A percentile compares a stretch with the other conserved stretches of the same genome.
Conservation (phyloP, 2,113 vertebrate genomes). For the Gymnogyps californianus region DNA sequence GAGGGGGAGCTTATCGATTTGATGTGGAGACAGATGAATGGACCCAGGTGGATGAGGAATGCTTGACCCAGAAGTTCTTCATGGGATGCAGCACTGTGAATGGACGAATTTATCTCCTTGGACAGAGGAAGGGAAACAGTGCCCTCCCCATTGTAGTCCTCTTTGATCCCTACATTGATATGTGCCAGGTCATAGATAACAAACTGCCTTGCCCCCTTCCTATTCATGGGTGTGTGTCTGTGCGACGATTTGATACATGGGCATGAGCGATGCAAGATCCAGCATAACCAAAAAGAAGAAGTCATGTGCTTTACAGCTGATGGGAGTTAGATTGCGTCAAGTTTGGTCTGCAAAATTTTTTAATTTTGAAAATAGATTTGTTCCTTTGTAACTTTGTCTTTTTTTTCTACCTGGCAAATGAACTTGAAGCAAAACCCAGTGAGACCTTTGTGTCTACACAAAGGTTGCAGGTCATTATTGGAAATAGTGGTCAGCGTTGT, state of each 20-base stretch:
- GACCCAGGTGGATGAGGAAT: conserved; percentile 79
- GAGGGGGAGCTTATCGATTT: conserved; percentile 80
- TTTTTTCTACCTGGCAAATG: neutral
- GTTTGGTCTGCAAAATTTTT: neutral
- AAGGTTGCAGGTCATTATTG: neutral
- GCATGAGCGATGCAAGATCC: neutral
- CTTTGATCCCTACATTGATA: conserved; percentile 83
- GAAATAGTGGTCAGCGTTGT: neutral
- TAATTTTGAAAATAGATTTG: neutral
- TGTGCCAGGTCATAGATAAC: conserved; percentile 76
- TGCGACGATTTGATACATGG: conserved; percentile 42
- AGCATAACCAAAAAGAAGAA: neutral
- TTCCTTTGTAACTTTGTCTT: neutral
- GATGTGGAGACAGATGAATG: conserved; percentile 84
- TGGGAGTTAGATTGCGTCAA: neutral
- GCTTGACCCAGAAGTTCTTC: conserved; percentile 81
- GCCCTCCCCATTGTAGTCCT: conserved; percentile 76
- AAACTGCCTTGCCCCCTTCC: conserved; percentile 83
- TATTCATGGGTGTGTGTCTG: conserved; percentile 77
- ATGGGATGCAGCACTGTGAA: conserved; percentile 80
- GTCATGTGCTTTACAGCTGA: neutral
- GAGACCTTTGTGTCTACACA: neutral
- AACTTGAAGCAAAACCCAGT: neutral
- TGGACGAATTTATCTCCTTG: conserved; percentile 82
- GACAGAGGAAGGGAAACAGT: conserved; percentile 79